phyloP scores from a whole-genome alignment of 2,797 vertebrate species.

The Hoplostethus mediterraneus region DNA sequence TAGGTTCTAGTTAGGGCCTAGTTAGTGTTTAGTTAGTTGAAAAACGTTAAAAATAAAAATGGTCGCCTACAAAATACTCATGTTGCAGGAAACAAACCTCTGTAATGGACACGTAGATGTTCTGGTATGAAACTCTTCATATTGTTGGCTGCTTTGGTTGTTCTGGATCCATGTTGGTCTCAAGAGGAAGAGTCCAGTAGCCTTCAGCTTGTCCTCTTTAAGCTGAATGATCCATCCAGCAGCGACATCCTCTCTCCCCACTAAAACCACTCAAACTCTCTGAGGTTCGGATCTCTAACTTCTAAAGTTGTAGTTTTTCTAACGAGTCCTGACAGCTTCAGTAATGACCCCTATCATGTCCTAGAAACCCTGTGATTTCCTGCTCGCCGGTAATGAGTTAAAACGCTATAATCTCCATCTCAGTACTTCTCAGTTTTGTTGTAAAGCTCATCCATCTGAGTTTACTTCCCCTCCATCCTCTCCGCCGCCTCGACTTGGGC shows the following conservation, averaged over 20 bases:
- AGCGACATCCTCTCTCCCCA: not conserved
- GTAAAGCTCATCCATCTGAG: constrained; percentile 16
- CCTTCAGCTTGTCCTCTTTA: no score
- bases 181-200: no score
- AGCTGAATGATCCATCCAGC: no score
- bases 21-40: no score
- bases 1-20: no score
- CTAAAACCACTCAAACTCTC: not conserved
- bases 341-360: constrained; percentile 19
- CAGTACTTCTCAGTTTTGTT: not conserved
- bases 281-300: not conserved
- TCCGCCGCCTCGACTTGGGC: constrained; percentile 3
- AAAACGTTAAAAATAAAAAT: no score
- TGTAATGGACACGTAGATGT: no score
- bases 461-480: constrained; percentile 32
- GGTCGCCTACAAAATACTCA: no score
- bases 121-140: no score
- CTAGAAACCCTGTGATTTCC: constrained; percentile 2
- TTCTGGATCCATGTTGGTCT: no score
- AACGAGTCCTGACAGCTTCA: constrained; percentile 24
- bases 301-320: not conserved
- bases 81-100: no score
- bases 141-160: no score
- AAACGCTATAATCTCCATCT: constrained; percentile 9
- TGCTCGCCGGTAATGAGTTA: not conserved